These are phyloP conservation scores for Dromaius novaehollandiae DNA, from an alignment of 2,113 vertebrate species.

Conservation along the genomic window DNA sequence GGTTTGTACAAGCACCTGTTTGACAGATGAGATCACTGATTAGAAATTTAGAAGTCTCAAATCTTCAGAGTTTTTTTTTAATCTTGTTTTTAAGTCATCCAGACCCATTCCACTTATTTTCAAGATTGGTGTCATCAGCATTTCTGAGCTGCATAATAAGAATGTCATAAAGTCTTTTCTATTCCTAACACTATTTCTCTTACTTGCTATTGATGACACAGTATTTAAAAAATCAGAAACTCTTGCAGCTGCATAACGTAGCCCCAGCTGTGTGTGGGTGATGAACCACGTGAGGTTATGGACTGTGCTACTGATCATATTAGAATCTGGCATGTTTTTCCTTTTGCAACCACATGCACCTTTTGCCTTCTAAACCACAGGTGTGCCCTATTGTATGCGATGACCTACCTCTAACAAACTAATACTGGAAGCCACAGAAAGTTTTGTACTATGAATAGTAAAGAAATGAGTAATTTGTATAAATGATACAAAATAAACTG, in stretches of 20 bases:
- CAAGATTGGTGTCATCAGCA: neutral
- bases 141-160: neutral
- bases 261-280: neutral
- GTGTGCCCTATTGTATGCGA: neutral
- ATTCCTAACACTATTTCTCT: neutral
- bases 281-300: neutral
- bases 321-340: neutral
- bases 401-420: neutral
- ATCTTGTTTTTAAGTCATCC: neutral
- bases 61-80: neutral
- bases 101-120: neutral
- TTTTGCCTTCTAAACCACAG: neutral
- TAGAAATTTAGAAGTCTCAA: neutral
- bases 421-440: neutral
- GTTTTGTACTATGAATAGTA: neutral
- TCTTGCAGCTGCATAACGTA: neutral
- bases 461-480: neutral
- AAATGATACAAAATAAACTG: neutral
- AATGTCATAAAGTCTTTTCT: neutral
- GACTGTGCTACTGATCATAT: neutral
- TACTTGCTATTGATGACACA: neutral
- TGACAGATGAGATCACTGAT: constrained; percentile 23
- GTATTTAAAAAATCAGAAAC: neutral
- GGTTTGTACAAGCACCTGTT: neutral
- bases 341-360: neutral